Conservation (phyloP, 2,113 vertebrate species). For the Eleginops maclovinus region DNA sequence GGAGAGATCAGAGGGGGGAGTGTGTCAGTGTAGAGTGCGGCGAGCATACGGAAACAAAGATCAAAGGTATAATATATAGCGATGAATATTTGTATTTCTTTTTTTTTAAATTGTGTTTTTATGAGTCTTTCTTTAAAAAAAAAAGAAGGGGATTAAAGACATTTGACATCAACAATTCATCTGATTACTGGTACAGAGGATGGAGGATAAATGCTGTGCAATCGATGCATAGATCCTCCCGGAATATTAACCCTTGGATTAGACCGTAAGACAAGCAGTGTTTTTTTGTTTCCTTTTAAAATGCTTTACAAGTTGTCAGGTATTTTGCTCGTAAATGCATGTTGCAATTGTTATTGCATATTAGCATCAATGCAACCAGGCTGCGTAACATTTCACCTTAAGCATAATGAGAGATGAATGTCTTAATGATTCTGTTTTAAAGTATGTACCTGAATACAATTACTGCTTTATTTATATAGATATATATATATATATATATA, state of each 20-base stretch:
- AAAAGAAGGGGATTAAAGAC: not conserved
- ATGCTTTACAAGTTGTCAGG: no score
- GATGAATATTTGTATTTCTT: constrained; percentile 2
- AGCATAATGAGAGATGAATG: no score
- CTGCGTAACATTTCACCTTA: no score
- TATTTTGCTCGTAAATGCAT: not conserved
- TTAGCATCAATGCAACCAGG: no score
- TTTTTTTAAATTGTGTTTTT: not conserved
- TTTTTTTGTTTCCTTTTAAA: no score
- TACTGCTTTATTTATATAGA: no score
- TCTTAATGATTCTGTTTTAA: no score
- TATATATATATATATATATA: no score
- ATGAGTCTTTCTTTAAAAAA: not conserved
- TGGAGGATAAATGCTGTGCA: not conserved
- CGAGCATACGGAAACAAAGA: constrained; percentile 40
- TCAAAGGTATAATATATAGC: constrained; percentile 27
- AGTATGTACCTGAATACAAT: no score
- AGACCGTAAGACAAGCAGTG: no score
- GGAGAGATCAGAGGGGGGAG: constrained; percentile 14
- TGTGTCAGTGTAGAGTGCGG: constrained; percentile 4
- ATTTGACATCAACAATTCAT: not conserved
- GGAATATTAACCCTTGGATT: not conserved
- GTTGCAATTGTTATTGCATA: not conserved
- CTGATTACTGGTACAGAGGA: not conserved
- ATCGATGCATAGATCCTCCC: not conserved